Conservation (phyloP, 2,113 vertebrate species). For the Sclerurus mexicanus region DNA sequence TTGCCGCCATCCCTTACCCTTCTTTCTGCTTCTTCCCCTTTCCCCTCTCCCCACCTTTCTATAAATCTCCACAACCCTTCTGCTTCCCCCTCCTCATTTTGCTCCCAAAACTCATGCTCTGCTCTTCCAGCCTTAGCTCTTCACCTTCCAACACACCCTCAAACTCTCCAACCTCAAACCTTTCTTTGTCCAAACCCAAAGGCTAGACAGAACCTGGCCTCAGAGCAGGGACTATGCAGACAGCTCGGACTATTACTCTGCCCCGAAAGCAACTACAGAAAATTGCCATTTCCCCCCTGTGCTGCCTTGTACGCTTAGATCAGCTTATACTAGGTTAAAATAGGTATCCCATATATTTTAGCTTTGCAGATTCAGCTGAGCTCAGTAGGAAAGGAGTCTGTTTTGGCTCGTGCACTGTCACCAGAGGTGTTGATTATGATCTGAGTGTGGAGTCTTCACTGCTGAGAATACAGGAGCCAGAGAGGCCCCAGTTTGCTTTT, state of each 20-base stretch:
- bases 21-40: background rate
- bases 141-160: background rate
- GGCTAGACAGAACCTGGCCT: background rate
- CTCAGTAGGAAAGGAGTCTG: background rate
- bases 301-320: background rate
- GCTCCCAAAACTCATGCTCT: background rate
- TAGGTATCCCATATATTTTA: conserved; percentile 8
- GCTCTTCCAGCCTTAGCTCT: background rate
- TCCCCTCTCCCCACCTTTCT: background rate
- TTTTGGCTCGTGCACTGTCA: background rate
- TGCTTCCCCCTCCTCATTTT: background rate
- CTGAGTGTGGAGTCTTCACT: background rate
- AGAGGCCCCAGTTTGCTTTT: conserved; percentile 3
- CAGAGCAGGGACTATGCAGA: background rate
- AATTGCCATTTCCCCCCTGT: background rate
- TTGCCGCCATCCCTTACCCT: background rate
- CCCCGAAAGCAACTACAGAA: background rate
- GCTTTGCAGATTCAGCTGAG: background rate
- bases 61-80: background rate
- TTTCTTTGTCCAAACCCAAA: background rate
- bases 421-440: background rate
- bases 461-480: background rate
- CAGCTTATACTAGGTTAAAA: conserved; percentile 9
- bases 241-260: background rate
- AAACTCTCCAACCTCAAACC: background rate